Conservation (phyloP, 2,113 vertebrate genomes). For the Origma solitaria region DNA sequence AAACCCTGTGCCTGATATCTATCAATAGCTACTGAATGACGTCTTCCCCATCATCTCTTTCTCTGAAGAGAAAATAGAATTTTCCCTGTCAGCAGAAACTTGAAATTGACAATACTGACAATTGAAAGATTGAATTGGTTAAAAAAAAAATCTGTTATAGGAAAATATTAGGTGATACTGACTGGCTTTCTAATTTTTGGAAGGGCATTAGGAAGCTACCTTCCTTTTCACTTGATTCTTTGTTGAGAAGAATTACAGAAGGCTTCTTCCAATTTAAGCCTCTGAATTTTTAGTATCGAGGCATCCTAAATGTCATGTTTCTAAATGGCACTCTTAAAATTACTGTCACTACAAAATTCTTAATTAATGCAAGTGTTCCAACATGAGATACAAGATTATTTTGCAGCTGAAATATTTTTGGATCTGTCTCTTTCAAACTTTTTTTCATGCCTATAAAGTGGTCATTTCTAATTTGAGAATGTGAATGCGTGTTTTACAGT, state of each 20-base stretch:
- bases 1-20: not conserved
- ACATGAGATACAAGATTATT: not conserved
- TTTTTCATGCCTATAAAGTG: not conserved
- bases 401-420: slow-evolving; percentile 49
- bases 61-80: not conserved
- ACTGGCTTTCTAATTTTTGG: not conserved
- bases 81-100: not conserved
- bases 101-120: not conserved
- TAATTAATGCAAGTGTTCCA: slow-evolving; percentile 40
- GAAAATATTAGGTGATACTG: not conserved
- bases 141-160: not conserved
- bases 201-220: not conserved
- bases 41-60: not conserved
- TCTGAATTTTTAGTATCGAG: not conserved
- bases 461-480: slow-evolving; percentile 33
- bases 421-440: not conserved
- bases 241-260: not conserved
- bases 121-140: not conserved
- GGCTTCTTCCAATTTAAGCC: not conserved
- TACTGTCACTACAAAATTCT: slow-evolving; percentile 44
- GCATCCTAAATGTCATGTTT: slow-evolving; percentile 36
- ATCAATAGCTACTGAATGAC: not conserved
- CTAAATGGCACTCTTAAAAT: slow-evolving; percentile 29
- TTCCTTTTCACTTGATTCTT: not conserved
- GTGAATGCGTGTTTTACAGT: not conserved